These are phyloP conservation scores for Microcebus jonahi DNA, from an alignment of 2,113 vertebrate genomes.

Conservation along the genomic window DNA sequence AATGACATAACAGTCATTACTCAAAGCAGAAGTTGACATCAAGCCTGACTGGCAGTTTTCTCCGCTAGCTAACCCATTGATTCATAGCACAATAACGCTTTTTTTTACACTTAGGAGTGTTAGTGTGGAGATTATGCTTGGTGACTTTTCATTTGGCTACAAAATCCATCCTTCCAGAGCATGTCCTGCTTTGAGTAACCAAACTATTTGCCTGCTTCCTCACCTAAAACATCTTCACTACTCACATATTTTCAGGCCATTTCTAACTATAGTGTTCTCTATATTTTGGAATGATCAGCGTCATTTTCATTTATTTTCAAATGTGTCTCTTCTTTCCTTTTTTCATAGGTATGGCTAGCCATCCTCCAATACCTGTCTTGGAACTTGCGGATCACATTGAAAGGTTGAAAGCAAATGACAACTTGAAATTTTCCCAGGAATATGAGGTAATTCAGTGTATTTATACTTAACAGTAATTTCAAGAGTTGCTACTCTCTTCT, in stretches of 20 bases:
- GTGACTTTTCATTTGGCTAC: constrained; percentile 93
- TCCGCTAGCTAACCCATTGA: constrained; percentile 88
- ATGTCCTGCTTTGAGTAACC: constrained; percentile 97
- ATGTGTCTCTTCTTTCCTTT: constrained; percentile 78
- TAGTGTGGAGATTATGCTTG: constrained; percentile 89
- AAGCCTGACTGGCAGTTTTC: constrained; percentile 87
- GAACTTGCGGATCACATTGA: constrained; percentile 98
- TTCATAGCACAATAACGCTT: constrained; percentile 88
- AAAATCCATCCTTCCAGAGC: constrained; percentile 91
- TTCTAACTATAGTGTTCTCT: constrained; percentile 84
- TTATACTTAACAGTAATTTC: neutral
- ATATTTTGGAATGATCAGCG: constrained; percentile 54
- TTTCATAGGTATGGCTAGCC: constrained; percentile 96
- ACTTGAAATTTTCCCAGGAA: constrained; percentile 99
- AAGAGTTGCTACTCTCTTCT: neutral
- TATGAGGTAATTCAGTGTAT: constrained; percentile 91
- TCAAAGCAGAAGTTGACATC: constrained; percentile 91
- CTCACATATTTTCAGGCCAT: constrained; percentile 88
- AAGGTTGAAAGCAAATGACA: constrained; percentile 98
- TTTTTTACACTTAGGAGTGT: constrained; percentile 90
- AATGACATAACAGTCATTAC: constrained; percentile 90
- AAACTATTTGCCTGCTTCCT: constrained; percentile 92
- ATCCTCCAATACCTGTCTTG: constrained; percentile 97
- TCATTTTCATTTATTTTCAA: constrained; percentile 72
- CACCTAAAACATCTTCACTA: constrained; percentile 88